phyloP scores from a whole-genome alignment of 1,140 invertebrate genomes.

The Aporrectodea caliginosa region DNA sequence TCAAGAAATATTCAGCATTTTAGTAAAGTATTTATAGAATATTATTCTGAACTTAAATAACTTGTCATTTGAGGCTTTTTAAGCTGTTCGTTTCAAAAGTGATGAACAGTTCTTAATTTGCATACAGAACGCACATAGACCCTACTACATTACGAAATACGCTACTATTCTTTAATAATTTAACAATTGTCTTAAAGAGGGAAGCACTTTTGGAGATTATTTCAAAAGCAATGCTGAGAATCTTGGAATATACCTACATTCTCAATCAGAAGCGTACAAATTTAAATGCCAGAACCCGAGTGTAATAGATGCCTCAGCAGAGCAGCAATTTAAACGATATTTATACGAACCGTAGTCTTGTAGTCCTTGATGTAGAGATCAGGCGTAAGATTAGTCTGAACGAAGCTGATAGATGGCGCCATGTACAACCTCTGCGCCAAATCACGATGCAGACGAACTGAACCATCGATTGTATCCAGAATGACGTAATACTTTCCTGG shows the following conservation, averaged over 20 bases:
- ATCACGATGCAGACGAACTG: slow-evolving; percentile 54
- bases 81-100: too few species aligned
- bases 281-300: background rate
- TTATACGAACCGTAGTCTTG: background rate
- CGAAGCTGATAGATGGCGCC: slow-evolving; percentile 55
- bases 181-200: background rate
- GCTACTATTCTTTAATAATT: background rate
- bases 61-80: too few species aligned
- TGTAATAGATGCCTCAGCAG: background rate
- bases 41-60: too few species aligned
- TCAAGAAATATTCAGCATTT: too few species aligned
- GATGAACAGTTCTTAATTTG: too few species aligned
- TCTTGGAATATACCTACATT: background rate
- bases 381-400: slow-evolving; percentile 32
- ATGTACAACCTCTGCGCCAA: slow-evolving; percentile 56
- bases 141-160: background rate
- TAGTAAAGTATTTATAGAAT: too few species aligned
- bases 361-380: background rate
- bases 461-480: slow-evolving; percentile 47
- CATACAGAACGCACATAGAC: too few species aligned
- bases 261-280: background rate
- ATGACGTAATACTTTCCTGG: slow-evolving; percentile 52
- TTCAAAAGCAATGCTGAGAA: background rate
- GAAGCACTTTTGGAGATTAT: background rate
- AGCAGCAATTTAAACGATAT: background rate